Evolutionary conservation across 1,140 invertebrate species (phyloP).

Genomic region (Uloborus diversus): DNA sequence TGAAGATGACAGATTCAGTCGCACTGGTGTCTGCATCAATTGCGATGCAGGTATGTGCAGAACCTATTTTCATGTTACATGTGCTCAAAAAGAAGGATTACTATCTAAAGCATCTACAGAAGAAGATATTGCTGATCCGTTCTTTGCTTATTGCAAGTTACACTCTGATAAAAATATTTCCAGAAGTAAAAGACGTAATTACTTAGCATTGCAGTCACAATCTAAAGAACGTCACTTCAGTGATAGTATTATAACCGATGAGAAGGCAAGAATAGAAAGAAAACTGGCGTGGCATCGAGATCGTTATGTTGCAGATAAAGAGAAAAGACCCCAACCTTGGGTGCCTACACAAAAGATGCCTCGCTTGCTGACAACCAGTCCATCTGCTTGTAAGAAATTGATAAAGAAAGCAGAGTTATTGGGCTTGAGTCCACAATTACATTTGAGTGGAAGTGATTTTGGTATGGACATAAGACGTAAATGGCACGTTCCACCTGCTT

Average conservation of each 20-base stretch:
- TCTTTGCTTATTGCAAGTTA: constrained; percentile 92
- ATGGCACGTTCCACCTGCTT: constrained; percentile 91
- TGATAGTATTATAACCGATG: constrained; percentile 59
- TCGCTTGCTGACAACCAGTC: constrained; percentile 85
- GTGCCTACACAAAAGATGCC: constrained; percentile 85
- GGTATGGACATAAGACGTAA: constrained; percentile 87
- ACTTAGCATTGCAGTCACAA: constrained; percentile 84
- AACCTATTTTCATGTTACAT: constrained; percentile 97
- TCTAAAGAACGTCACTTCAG: constrained; percentile 70
- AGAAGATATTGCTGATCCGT: constrained; percentile 93
- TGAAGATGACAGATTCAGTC: constrained; percentile 82
- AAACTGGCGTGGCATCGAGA: constrained; percentile 67
- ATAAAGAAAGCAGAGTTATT: constrained; percentile 88
- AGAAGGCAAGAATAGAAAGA: constrained; percentile 66
- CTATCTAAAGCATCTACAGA: constrained; percentile 92
- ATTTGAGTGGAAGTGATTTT: constrained; percentile 69
- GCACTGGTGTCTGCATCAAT: constrained; percentile 93
- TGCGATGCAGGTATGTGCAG: constrained; percentile 99
- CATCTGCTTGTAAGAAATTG: constrained; percentile 85
- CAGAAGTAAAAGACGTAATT: constrained; percentile 77
- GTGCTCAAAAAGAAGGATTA: constrained; percentile 91
- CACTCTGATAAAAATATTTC: constrained; percentile 67
- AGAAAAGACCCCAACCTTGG: constrained; percentile 82
- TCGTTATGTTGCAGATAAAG: constrained; percentile 70
- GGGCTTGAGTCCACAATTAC: constrained; percentile 74